These are phyloP conservation scores for Corticium candelabrum DNA, from an alignment of 37 sponge, comb jelly and placozoan species.

Conservation along the genomic window DNA sequence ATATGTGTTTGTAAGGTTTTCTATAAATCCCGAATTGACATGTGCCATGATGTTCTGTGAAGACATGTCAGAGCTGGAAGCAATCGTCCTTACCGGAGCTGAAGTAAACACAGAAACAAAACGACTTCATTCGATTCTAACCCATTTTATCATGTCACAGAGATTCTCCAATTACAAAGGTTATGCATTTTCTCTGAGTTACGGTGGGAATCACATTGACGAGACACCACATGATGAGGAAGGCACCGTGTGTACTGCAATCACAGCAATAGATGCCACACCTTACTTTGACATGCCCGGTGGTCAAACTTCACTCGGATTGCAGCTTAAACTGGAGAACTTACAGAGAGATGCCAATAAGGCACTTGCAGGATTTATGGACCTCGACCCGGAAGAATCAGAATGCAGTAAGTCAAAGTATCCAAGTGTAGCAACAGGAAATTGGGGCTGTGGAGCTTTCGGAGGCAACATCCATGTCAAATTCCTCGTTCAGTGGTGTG, in stretches of 20 bases:
- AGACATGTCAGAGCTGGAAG: conserved; percentile 47
- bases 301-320: no score
- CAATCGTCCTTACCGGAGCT: conserved; percentile 49
- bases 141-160: no score
- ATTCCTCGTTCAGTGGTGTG: conserved; percentile 59
- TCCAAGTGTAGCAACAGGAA: conserved; percentile 65
- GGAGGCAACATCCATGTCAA: conserved; percentile 60
- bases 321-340: conserved; percentile 26
- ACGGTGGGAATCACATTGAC: conserved; percentile 53
- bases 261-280: conserved; percentile 75
- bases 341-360: conserved; percentile 31
- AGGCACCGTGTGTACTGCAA: conserved; percentile 25
- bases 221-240: conserved; percentile 43
- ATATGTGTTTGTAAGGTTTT: no score
- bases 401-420: no score
- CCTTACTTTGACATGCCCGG: conserved; percentile 1
- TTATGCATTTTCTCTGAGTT: conserved; percentile 56
- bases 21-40: conserved; percentile 72
- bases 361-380: conserved; percentile 57
- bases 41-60: conserved; percentile 63
- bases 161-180: conserved; percentile 51
- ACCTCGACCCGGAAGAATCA: no score
- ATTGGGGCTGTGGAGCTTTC: conserved; percentile 82
- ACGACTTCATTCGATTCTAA: no score
- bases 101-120: no score